phyloP scores from a whole-genome alignment of 2,113 vertebrate species.

The Pagrus major region DNA sequence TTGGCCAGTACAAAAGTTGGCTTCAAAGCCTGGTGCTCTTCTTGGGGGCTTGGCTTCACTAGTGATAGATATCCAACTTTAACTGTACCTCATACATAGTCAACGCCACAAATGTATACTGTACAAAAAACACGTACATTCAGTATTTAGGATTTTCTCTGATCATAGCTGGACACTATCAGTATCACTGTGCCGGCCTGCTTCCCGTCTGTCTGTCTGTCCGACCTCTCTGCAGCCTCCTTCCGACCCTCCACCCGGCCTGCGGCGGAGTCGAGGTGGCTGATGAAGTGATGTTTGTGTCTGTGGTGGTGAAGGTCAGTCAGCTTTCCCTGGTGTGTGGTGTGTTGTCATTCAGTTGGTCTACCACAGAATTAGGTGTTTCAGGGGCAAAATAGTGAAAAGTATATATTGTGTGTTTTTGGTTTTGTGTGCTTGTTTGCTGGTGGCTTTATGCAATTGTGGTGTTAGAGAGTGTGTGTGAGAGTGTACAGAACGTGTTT shows the following conservation, averaged over 20 bases:
- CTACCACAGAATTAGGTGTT: constrained; percentile 33
- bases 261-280: constrained; percentile 28
- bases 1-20: too few relatives aligned
- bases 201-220: neutral
- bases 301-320: constrained; percentile 70
- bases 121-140: neutral
- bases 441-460: neutral
- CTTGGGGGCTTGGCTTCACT: too few relatives aligned
- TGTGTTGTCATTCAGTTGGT: constrained; percentile 33
- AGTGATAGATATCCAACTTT: too few relatives aligned
- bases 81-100: neutral
- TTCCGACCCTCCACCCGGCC: constrained; percentile 2
- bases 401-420: neutral
- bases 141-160: neutral
- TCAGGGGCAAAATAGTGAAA: constrained; percentile 13
- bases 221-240: neutral
- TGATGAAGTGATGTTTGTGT: constrained; percentile 59
- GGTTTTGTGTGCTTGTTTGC: neutral
- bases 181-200: neutral
- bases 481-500: constrained; percentile 5
- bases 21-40: too few relatives aligned
- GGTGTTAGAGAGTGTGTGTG: neutral
- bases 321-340: constrained; percentile 45
- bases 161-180: neutral
- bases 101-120: neutral